Base-by-base conservation (phyloP, 92 coral and sea anemone species). In the Epizoanthus scotinus region DNA sequence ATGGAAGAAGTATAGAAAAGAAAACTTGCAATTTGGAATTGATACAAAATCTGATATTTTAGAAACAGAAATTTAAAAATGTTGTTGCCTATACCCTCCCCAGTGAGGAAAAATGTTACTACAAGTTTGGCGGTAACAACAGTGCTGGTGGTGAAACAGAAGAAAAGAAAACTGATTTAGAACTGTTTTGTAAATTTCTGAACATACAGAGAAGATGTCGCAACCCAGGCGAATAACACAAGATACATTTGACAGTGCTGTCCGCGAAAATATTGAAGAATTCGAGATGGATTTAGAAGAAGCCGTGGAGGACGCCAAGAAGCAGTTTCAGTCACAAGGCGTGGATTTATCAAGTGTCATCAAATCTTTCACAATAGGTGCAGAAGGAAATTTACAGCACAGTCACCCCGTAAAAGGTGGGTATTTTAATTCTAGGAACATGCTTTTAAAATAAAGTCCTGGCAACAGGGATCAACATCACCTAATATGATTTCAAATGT, bases 241-340 rank as follows among this genome's bases (percentile, higher is more conserved):
- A 72, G 94, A 93, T 67, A 93, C 97, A 19, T 93, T 93, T 67
- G 97, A 93, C 77, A 86, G 80, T 49, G 97, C 83, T 7, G 97
- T 93, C 19, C 86, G 88, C 54, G 97, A 93, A 63, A 93, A 93
- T 86, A 72, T 93, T 12, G 97, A 93, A 55, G 97, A 93, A 55
- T 93, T 87, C 49, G 97, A 93, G 77, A 93, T 93, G 97, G 94
- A 86, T 36, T 88, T 93, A 57, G 81, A 84, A 74, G 97, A 93
- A 69, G 94, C 94, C 0, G 85, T 88, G 0, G 73, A 78, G 44
- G 97, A 93, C 71, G 97, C 97, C 20, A 78, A 58, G 40, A 83
- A 87, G 29, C 97, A 93, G 79, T 93, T 93, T 60, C 79, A 71
- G n/a, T 81, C 90, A n/a, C 97, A 93, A 71, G 92, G 94, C 56